Percentiles rank a stretch among this genome's conserved stretches.
These are phyloP conservation scores for Brassicogethes aeneus DNA, from an alignment of 2,888 invertebrate genomes.

Conservation along the genomic window DNA sequence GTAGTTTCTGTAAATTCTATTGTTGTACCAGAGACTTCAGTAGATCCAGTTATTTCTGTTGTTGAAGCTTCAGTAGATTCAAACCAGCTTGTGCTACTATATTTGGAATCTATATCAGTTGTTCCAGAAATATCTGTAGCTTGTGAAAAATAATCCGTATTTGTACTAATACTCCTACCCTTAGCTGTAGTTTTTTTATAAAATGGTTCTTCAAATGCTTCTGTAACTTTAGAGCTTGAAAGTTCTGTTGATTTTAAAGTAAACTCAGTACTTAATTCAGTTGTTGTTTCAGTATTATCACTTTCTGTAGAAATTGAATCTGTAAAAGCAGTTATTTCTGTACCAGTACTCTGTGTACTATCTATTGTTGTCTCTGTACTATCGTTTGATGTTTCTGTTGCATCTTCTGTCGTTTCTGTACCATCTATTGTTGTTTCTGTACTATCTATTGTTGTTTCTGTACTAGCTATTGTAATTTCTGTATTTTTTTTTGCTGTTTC, in stretches of 20 bases:
- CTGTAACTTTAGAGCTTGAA: slow-evolving; percentile 8
- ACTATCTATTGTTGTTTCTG: slow-evolving; percentile 6
- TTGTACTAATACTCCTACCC: too few species aligned
- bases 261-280: slow-evolving; percentile 12
- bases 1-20: slow-evolving; percentile 6
- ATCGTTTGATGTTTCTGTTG: slow-evolving; percentile 13
- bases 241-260: slow-evolving; percentile 3
- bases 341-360: slow-evolving; percentile 7
- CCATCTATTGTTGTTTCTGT: slow-evolving; percentile 8
- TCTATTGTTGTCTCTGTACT: slow-evolving; percentile 6
- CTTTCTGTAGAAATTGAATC: slow-evolving; percentile 9
- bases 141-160: too few species aligned
- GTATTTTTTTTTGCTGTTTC: slow-evolving; percentile 16
- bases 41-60: slow-evolving; percentile 10
- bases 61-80: slow-evolving; percentile 10
- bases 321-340: slow-evolving; percentile 12
- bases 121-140: slow-evolving; percentile 14
- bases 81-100: too few species aligned
- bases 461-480: slow-evolving; percentile 11
- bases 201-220: too few species aligned
- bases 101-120: slow-evolving; percentile 11
- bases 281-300: slow-evolving; percentile 14
- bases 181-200: too few species aligned
- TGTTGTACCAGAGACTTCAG: slow-evolving; percentile 9
- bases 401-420: slow-evolving; percentile 17